Evolutionary conservation across 1,140 invertebrate species (phyloP), one percentile per base, ranked within the genome.

Genomic region (Ceratitis capitata): DNA sequence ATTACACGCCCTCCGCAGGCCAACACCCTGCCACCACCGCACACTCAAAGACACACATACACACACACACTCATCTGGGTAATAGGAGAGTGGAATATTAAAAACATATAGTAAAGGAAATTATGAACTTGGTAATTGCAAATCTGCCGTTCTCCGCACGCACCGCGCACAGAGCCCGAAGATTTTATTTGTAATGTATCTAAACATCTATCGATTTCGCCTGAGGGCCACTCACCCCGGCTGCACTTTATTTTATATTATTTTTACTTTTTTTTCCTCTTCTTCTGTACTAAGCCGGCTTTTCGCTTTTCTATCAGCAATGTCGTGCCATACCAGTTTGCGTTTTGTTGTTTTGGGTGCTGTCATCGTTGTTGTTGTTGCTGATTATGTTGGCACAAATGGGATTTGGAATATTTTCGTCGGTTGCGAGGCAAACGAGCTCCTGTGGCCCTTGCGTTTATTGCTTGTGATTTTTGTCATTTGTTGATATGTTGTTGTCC

Each of bases 301-400:
- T 19, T 47, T 23, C n/a, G n/a, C n/a, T n/a, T n/a, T n/a, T n/a
- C n/a, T n/a, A n/a, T n/a, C n/a, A n/a, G n/a, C n/a, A n/a, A 5
- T 78, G 45, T 47, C 42, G n/a, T 19, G 19, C 1, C 23, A 19
- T 78, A 45, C 39, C 39, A 45, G 69, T 45, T 78, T 47, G 69
- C 39, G 23, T 35, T 45, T 78, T 47, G 69, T 78, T 78, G 23
- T 78, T 78, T 12, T 78, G 42, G 39, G 39, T 78, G 35, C 69
- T 78, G 69, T 78, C 69, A 78, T 39, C 69, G 23, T 78, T 78
- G 69, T 45, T 78, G 69, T 45, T 78, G 69, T 47, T 47, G 69
- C 42, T 45, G 69, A 78, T 78, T 78, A 78, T 78, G n/a, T 47
- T 78, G 69, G 16, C 6, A 39, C 39, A 45, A 78, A 47, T 32